Evolutionary conservation across 2,797 vertebrate species (phyloP), one percentile per base, ranked within the genome.

Genomic region (Todus mexicanus): DNA sequence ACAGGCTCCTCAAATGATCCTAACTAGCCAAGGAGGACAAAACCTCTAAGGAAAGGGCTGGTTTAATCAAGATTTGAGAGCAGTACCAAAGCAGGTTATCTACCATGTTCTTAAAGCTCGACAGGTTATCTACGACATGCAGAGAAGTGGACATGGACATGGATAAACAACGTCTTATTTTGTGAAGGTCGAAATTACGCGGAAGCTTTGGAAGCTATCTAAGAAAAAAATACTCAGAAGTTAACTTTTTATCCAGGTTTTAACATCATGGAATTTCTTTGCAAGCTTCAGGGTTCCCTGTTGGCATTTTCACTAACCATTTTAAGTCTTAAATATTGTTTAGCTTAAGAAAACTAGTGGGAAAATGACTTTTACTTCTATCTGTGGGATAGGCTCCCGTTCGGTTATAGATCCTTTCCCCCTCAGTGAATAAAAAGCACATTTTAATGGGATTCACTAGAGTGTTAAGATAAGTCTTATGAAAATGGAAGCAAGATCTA

Each of bases 361-460:
- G 47, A 76, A 85, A 60, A 27, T 47, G 8, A 25, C 12, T 89
- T 63, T 56, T 29, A n/a, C 13, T 75, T 82, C 29, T 31, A 16
- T 10, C 20, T 48, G n/a, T 53, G 53, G 45, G 68, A 56, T 20
- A n/a, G 5, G 25, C 11, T 73, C 11, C 21, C 10, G 14, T 31
- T 48, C 33, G 42, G 7, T 7, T 13, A 11, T 1, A 74, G 23
- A 27, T 5, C 33, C 0, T 19, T 73, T 22, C 12, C 6, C 17
- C 7, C 10, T 17, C 21, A 9, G 15, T 47, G 22, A 11, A 23
- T 1, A 59, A 6, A 2, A 61, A 71, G 2, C 2, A 11, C 4
- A 9, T 88, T 75, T 31, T 15, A 33, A 57, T 75, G 12, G 4
- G 2, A 76, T 31, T 59, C 22, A 42, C 54, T 9, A 48, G 50